Evolutionary conservation across 2,888 invertebrate genomes (phyloP).

Genomic region (Willowsia nigromaculata): DNA sequence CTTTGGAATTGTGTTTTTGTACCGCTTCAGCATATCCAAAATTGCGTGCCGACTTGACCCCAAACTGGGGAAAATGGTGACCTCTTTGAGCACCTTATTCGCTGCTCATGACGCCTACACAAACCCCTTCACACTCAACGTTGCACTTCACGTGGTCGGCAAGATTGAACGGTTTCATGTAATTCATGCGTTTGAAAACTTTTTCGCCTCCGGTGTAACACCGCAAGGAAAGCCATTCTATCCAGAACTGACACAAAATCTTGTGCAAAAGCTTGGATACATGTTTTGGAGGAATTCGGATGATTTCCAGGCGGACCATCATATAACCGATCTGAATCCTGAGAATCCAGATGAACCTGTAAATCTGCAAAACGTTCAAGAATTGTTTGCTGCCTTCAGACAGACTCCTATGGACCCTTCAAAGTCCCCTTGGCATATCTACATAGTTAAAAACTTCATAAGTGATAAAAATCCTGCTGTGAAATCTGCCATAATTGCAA

Average conservation of each 20-base stretch:
- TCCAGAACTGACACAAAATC: slow-evolving; percentile 58
- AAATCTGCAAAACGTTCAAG: background rate
- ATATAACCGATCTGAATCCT: slow-evolving; percentile 29
- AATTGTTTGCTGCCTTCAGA: background rate
- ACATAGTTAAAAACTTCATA: slow-evolving; percentile 43
- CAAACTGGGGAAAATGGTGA: slow-evolving; percentile 55
- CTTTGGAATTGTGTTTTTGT: background rate
- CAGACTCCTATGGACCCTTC: slow-evolving; percentile 17
- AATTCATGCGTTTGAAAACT: background rate
- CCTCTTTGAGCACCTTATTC: slow-evolving; percentile 37
- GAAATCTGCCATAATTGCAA: slow-evolving; percentile 44
- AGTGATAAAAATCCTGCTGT: background rate
- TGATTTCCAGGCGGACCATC: slow-evolving; percentile 45
- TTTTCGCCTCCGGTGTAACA: background rate
- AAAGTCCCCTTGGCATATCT: slow-evolving; percentile 46
- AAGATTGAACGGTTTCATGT: slow-evolving; percentile 18
- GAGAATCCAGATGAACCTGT: slow-evolving; percentile 28
- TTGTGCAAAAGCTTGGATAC: slow-evolving; percentile 60
- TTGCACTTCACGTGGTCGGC: slow-evolving; percentile 53
- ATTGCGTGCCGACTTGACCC: slow-evolving; percentile 38
- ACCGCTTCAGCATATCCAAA: slow-evolving; percentile 32
- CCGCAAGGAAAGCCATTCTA: background rate
- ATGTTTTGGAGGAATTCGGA: slow-evolving; percentile 55
- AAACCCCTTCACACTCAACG: slow-evolving; percentile 47
- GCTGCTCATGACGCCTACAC: slow-evolving; percentile 47